Evolutionary conservation across 2,888 invertebrate genomes (phyloP), one percentile per base, ranked within the genome.

Genomic region (Pediacus dermestoides): DNA sequence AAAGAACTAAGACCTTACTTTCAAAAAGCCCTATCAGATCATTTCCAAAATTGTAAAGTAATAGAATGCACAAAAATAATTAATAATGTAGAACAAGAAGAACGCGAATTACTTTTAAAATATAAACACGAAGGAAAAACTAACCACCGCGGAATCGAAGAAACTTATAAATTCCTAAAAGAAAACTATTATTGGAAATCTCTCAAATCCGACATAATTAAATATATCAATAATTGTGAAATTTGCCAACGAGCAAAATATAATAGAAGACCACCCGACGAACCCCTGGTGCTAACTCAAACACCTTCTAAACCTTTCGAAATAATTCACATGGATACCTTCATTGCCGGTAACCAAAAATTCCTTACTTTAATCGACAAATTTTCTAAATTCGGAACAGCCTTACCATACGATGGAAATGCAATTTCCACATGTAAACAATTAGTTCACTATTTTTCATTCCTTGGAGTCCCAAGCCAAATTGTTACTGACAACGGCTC

Each of bases 151-250:
- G 30, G 34, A 12, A 34, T 32, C n/a, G 14, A 32, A 11, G 33
- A 32, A 32, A 32, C 21, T 14, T 6, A 25, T 4, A 32, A 22
- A 4, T 26, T 26, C 10, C 10, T 10, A 10, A 26, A 7, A 15
- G n/a, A 9, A n/a, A 32, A 32, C 23, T 34, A 34, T 32, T 34
- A 34, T 25, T 34, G 34, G 34, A 32, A 34, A 34, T 34, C 34
- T 4, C 6, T 30, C 7, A 15, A 30, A 30, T 9, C 8, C 8
- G 14, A 15, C 11, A 14, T 30, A 30, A 30, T 26, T 10, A 9
- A 26, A 8, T 26, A 7, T 10, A 26, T 26, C 6, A 26, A 26
- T 10, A 4, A 9, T 7, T 30, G 30, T 11, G 15, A 10, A 30
- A 30, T 30, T 7, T 30, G 30, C 9, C 30, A 30, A 15, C 4